Percentiles rank a stretch among this genome's conserved stretches.
Evolutionary conservation across 2,113 vertebrate genomes (phyloP).

Genomic region (Camelus dromedarius): DNA sequence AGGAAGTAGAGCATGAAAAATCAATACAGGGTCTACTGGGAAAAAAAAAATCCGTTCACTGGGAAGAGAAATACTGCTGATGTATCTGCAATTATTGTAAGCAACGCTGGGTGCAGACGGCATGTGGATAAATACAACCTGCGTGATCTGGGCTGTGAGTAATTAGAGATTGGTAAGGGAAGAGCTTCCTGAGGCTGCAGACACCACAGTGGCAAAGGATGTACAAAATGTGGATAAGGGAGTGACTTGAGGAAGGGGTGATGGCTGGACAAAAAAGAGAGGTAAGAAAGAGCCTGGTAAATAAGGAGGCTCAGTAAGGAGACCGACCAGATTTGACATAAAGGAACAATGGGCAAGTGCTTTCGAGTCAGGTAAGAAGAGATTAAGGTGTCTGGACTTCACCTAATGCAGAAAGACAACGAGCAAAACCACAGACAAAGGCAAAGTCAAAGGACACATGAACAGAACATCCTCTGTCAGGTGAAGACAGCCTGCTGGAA

Average conservation of each 20-base stretch:
- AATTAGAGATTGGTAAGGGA: background rate
- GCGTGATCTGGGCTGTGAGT: background rate
- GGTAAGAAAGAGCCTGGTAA: background rate
- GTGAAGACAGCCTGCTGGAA: fast-evolving
- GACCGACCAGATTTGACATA: background rate
- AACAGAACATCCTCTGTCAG: background rate
- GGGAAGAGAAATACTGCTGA: background rate
- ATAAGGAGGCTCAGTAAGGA: background rate
- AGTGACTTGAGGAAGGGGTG: background rate
- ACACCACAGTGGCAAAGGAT: background rate
- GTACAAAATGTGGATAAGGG: background rate
- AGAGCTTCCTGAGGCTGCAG: background rate
- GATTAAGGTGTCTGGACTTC: background rate
- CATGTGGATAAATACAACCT: background rate
- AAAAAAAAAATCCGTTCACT: background rate
- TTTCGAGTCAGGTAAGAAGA: background rate
- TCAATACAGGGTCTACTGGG: background rate
- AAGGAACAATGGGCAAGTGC: background rate
- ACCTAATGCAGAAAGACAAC: background rate
- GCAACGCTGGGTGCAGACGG: background rate
- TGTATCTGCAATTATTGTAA: background rate
- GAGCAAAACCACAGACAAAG: background rate
- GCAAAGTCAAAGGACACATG: background rate
- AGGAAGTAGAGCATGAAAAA: background rate
- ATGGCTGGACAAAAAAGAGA: background rate